Evolutionary conservation across 2,113 vertebrate species (phyloP).

Genomic region (Pangasianodon hypophthalmus): DNA sequence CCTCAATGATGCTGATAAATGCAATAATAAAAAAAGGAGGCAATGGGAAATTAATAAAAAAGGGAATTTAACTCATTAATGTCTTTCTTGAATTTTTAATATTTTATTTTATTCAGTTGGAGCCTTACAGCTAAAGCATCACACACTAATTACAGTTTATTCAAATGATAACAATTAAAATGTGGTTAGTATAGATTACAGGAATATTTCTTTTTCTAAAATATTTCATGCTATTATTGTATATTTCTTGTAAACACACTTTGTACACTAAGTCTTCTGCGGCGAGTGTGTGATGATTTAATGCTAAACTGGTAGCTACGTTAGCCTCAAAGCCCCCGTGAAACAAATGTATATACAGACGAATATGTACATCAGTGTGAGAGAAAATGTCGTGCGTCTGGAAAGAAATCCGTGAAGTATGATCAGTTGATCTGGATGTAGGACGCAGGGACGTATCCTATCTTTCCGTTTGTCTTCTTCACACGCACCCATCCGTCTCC

Average conservation of each 20-base stretch:
- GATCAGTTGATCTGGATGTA: conserved; percentile 70
- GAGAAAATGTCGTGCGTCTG: neutral
- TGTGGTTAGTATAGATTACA: neutral
- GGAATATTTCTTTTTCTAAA: neutral
- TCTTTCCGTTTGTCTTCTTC: conserved; percentile 70
- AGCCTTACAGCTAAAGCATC: neutral
- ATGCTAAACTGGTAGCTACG: too few species aligned
- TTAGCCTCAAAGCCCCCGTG: neutral
- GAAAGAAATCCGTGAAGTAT: neutral
- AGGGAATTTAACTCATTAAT: neutral
- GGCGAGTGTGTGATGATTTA: too few species aligned
- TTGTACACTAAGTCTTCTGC: neutral
- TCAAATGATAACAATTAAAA: neutral
- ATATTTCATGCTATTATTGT: neutral
- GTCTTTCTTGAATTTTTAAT: neutral
- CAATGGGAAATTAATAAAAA: neutral
- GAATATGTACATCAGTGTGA: neutral
- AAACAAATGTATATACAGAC: neutral
- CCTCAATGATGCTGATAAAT: neutral
- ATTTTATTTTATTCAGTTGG: neutral
- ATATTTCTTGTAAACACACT: neutral
- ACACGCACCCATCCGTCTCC: conserved; percentile 87
- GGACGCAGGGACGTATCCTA: conserved; percentile 85
- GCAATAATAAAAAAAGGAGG: neutral
- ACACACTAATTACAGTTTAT: neutral